Conservation (phyloP, 2,113 vertebrate species). For the Paedocypris sp. region DNA sequence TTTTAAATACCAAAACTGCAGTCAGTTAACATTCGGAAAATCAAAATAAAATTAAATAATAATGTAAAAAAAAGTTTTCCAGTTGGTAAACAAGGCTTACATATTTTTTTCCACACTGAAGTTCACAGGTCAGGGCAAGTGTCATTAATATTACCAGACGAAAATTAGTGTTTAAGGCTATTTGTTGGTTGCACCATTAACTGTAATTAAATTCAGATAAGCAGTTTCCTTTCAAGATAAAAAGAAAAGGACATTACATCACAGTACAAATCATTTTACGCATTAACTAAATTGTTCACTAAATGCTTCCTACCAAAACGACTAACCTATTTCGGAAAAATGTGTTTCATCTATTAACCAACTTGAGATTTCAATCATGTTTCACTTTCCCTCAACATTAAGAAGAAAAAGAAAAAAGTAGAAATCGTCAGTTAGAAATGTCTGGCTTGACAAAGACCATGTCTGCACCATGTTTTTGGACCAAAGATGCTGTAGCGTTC, state of each 20-base stretch:
- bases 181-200: conserved; percentile 60
- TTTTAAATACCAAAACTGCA: no score
- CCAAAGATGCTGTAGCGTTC: conserved; percentile 49
- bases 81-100: no score
- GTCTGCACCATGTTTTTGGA: conserved; percentile 41
- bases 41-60: no score
- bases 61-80: no score
- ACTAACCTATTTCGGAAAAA: conserved; percentile 44
- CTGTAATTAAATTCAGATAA: conserved; percentile 52
- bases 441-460: conserved; percentile 45
- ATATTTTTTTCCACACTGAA: no score
- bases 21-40: no score
- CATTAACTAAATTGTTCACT: conserved; percentile 57
- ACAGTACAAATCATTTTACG: conserved; percentile 54
- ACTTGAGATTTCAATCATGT: conserved; percentile 55
- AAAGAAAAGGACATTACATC: conserved; percentile 58
- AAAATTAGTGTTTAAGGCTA: conserved; percentile 51
- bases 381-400: conserved; percentile 54
- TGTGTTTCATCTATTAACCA: conserved; percentile 60
- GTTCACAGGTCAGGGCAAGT: conserved; percentile 54
- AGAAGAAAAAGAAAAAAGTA: no score
- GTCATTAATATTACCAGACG: conserved; percentile 51
- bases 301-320: conserved; percentile 54
- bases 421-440: no score
- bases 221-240: conserved; percentile 59